phyloP scores from a whole-genome alignment of 2,113 vertebrate genomes.

The Tragulus kanchil region DNA sequence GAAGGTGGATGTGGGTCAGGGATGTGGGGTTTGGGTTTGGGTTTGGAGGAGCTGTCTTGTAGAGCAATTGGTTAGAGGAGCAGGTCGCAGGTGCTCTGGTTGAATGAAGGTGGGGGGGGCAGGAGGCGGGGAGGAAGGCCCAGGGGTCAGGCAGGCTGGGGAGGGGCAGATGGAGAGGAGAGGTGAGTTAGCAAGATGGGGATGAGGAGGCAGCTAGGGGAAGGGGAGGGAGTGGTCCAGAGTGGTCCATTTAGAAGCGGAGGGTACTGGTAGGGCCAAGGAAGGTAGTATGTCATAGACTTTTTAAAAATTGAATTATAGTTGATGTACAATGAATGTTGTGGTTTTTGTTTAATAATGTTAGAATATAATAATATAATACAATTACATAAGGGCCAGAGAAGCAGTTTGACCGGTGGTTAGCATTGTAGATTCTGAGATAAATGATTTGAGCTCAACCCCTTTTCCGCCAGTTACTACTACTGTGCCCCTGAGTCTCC shows the following conservation, averaged over 20 bases:
- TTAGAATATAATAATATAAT: too few relatives aligned
- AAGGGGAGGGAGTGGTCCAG: not conserved
- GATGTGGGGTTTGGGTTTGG: not conserved
- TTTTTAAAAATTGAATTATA: not conserved
- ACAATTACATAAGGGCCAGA: too few relatives aligned
- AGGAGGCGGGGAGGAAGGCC: not conserved
- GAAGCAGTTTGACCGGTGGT: too few relatives aligned
- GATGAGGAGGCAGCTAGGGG: not conserved
- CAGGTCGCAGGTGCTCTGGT: not conserved
- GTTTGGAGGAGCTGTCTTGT: not conserved
- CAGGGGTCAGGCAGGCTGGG: not conserved
- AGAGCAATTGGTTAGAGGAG: rapidly evolving
- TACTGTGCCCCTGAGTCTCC: too few relatives aligned
- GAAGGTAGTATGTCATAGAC: not conserved
- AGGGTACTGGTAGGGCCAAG: not conserved
- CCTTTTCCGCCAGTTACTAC: too few relatives aligned
- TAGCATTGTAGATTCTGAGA: too few relatives aligned
- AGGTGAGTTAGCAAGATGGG: not conserved
- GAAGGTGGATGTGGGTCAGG: not conserved
- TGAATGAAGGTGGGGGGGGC: not conserved
- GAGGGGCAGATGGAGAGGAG: not conserved
- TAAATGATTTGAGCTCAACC: too few relatives aligned
- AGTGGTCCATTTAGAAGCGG: not conserved
- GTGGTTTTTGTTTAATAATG: too few relatives aligned
- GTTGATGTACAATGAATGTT: not conserved